These are phyloP conservation scores for Micrasema longulum DNA, from an alignment of 1,140 invertebrate genomes.

Conservation along the genomic window DNA sequence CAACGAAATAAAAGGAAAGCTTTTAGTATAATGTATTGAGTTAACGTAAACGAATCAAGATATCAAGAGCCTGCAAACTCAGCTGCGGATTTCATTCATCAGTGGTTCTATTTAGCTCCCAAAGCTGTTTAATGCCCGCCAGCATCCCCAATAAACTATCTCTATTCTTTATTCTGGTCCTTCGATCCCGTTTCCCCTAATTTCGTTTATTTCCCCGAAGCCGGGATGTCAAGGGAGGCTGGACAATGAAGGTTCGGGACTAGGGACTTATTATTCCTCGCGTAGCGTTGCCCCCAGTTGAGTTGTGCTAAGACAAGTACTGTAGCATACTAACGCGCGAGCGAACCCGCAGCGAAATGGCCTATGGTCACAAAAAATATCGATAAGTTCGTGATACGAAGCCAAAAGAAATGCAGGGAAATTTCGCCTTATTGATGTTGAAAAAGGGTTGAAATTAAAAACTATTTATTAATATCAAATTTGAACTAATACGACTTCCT, in stretches of 20 bases:
- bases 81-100: slow-evolving; percentile 36
- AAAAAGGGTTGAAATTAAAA: no score
- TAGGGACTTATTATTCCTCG: slow-evolving; percentile 45
- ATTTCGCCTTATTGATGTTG: no score
- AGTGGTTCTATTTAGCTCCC: slow-evolving; percentile 24
- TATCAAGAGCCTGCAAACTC: neutral
- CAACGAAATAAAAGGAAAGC: no score
- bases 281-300: slow-evolving; percentile 41
- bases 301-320: no score
- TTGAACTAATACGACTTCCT: no score
- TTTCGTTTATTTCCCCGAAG: slow-evolving; percentile 48
- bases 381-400: no score
- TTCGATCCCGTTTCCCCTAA: slow-evolving; percentile 52
- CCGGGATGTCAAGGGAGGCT: slow-evolving; percentile 7
- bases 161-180: slow-evolving; percentile 46
- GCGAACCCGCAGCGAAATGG: neutral
- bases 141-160: slow-evolving; percentile 36
- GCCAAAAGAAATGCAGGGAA: no score
- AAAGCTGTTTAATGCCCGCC: slow-evolving; percentile 41
- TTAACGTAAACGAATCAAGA: neutral
- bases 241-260: neutral
- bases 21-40: neutral
- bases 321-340: slow-evolving; percentile 7
- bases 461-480: no score
- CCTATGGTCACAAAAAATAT: neutral